phyloP scores from a whole-genome alignment of 1,140 invertebrate species.

The Atopsyche davidsoni region DNA sequence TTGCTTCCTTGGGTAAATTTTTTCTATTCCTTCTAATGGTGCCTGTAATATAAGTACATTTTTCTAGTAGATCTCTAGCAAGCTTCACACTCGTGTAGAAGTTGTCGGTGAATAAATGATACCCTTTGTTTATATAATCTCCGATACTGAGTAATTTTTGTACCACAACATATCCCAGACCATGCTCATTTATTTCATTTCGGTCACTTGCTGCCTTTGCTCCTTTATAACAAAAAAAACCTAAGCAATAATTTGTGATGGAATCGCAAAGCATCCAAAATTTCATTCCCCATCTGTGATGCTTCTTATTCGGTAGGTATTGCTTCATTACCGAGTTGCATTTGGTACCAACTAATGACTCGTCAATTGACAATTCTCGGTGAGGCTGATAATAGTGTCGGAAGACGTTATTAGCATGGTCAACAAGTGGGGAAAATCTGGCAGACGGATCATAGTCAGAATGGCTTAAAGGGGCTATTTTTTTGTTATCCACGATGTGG shows the following conservation, averaged over 20 bases:
- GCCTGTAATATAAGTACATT: slow-evolving; percentile 24
- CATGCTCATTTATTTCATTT: slow-evolving; percentile 28
- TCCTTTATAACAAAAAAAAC: slow-evolving; percentile 27
- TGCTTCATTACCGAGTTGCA: slow-evolving; percentile 24
- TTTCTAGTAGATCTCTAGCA: slow-evolving; percentile 21
- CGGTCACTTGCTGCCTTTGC: slow-evolving; percentile 18
- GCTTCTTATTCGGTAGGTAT: slow-evolving; percentile 33
- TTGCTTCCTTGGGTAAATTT: slow-evolving; percentile 23
- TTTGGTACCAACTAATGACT: slow-evolving; percentile 30
- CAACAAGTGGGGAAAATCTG: slow-evolving; percentile 29
- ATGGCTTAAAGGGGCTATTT: slow-evolving; percentile 19
- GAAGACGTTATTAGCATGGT: slow-evolving; percentile 31
- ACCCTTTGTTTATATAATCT: slow-evolving; percentile 33
- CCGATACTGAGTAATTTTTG: slow-evolving; percentile 31
- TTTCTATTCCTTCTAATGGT: slow-evolving; percentile 27
- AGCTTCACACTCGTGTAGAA: slow-evolving; percentile 26
- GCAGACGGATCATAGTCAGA: slow-evolving; percentile 31
- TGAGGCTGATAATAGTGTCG: slow-evolving; percentile 27
- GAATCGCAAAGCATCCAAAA: slow-evolving; percentile 26
- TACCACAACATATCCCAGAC: slow-evolving; percentile 27
- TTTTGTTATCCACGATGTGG: slow-evolving; percentile 22
- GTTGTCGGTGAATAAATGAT: slow-evolving; percentile 31
- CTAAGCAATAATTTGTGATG: slow-evolving; percentile 21
- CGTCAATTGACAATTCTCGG: slow-evolving; percentile 30
- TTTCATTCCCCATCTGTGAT: slow-evolving; percentile 28